phyloP scores from a whole-genome alignment of 1,140 invertebrate species.

The Drosophila kohkoa region DNA sequence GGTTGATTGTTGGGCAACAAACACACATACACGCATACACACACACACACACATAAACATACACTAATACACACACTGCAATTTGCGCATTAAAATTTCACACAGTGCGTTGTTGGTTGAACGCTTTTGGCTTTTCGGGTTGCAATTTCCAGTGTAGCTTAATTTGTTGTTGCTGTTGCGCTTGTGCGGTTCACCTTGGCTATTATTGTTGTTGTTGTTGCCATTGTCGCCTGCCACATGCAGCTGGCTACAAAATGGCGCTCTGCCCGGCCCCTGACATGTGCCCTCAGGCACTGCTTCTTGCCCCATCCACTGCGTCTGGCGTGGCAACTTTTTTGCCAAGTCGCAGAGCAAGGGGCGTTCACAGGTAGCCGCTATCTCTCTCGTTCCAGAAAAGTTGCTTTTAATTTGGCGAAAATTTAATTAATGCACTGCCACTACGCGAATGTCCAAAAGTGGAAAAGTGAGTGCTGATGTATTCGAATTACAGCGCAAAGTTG shows the following conservation, averaged over 20 bases:
- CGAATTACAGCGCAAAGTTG: slow-evolving; percentile 25
- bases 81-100: slow-evolving; percentile 80
- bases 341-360: slow-evolving; percentile 32
- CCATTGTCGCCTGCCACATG: slow-evolving; percentile 74
- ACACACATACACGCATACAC: slow-evolving; percentile 30
- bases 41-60: slow-evolving; percentile 31
- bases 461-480: slow-evolving; percentile 48
- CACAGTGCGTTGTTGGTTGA: slow-evolving; percentile 68
- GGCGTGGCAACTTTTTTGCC: not conserved
- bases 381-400: slow-evolving; percentile 44
- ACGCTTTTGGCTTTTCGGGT: slow-evolving; percentile 69
- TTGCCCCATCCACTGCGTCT: not conserved
- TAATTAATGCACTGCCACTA: slow-evolving; percentile 64
- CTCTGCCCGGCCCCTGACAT: slow-evolving; percentile 53
- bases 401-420: slow-evolving; percentile 75
- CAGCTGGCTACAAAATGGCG: slow-evolving; percentile 78
- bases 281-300: slow-evolving; percentile 27
- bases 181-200: slow-evolving; percentile 38
- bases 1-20: slow-evolving; percentile 59
- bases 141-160: slow-evolving; percentile 39
- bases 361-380: not conserved
- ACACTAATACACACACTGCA: slow-evolving; percentile 51
- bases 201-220: slow-evolving; percentile 25
- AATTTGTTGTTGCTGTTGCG: slow-evolving; percentile 41
- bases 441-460: slow-evolving; percentile 36